Evolutionary conservation across 2,797 vertebrate genomes (phyloP), one percentile per base, ranked within the genome.

Genomic region (Rhadinocentrus ornatus): DNA sequence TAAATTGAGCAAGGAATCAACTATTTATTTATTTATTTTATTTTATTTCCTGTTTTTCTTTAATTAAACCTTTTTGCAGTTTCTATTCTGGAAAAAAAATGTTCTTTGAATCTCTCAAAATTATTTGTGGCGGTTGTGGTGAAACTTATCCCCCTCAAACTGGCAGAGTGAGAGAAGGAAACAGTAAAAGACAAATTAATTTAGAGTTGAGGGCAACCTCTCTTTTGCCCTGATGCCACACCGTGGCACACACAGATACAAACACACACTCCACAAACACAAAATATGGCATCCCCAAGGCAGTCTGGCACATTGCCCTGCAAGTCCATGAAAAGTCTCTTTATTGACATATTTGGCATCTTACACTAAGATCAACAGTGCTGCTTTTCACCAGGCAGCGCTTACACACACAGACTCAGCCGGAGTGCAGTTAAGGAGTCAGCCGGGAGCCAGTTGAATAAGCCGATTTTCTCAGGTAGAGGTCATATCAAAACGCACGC

Each of bases 331-430:
- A 93, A 94, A 91, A 85, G 90, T 90, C 77, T 53, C 86, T 91
- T 93, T 89, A 92, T 92, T 82, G 88, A 75, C 72, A 69, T 29
- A 66, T 86, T 93, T 93, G 90, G 88, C 89, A 88, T 86, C 86
- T 57, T 63, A 76, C 65, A 86, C 87, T 65, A 87, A 82, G 73
- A 90, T 85, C 87, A 89, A 91, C 90, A 91, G 83, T 82, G 75
- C 81, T 77, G 86, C 84, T 88, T 91, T 90, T 89, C 75, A 81
- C 76, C 78, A 69, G 41, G 75, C 18, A 32, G 44, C 2, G 15
- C 62, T 44, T 79, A 31, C 73, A 56, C 68, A 67, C 68, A 24
- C 78, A 78, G 26, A 57, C 39, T 59, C 75, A 63, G 63, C n/a
- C 24, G 22, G 57, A 63, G 44, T 29, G 58, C 66, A 77, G 76